Evolutionary conservation across 2,113 vertebrate species (phyloP).

Genomic region (Orcinus orca): DNA sequence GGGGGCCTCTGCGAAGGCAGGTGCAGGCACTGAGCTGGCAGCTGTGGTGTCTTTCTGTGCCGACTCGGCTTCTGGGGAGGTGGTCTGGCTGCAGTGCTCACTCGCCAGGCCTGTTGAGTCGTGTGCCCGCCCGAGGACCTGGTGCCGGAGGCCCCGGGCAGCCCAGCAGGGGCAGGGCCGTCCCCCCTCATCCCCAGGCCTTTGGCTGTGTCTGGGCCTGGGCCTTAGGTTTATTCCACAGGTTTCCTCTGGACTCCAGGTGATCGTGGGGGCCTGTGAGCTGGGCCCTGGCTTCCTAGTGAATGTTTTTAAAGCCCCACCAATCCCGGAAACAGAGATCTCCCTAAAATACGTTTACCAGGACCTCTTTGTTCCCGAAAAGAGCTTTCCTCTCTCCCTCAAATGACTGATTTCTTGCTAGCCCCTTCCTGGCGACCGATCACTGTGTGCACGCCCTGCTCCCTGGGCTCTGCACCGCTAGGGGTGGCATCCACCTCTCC

Average conservation of each 20-base stretch:
- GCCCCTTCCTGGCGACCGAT: background rate
- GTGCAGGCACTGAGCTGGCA: background rate
- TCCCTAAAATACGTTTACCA: background rate
- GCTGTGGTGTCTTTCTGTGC: background rate
- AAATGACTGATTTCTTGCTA: background rate
- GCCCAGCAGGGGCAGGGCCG: background rate
- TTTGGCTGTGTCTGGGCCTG: background rate
- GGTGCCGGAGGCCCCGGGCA: background rate
- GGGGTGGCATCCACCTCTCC: background rate
- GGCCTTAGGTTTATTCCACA: background rate
- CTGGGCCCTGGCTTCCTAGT: background rate
- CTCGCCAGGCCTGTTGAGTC: background rate
- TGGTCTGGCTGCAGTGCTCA: background rate
- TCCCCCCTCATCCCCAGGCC: no score
- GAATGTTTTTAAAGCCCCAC: background rate
- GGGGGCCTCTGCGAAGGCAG: background rate
- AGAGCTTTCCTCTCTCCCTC: background rate
- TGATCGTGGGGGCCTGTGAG: background rate
- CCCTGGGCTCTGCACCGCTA: background rate
- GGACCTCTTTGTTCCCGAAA: background rate
- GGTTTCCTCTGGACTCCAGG: background rate
- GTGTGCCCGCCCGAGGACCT: accelerated
- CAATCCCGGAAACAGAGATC: background rate
- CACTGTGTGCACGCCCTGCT: accelerated
- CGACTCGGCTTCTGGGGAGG: background rate